phyloP scores from a whole-genome alignment of 1,140 invertebrate genomes.

The Potamilus streckersoni region DNA sequence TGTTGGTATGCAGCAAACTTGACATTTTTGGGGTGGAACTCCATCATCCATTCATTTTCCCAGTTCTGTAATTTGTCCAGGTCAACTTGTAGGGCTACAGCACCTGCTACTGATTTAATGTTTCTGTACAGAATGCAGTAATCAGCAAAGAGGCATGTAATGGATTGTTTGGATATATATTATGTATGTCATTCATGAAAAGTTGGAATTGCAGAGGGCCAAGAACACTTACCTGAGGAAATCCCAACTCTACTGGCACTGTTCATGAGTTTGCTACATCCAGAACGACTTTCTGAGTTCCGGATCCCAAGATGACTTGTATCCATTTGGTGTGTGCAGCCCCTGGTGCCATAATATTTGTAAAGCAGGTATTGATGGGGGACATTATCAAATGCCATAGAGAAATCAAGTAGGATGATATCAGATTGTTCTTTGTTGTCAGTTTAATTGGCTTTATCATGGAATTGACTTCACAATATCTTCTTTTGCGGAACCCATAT shows the following conservation, averaged over 20 bases:
- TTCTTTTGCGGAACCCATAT: constrained; percentile 12
- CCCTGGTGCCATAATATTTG: constrained; percentile 10
- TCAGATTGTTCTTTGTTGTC: constrained; percentile 1
- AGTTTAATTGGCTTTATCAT: constrained; percentile 2
- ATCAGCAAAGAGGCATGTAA: constrained; percentile 19
- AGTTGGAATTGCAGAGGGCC: constrained; percentile 4
- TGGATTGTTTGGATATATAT: not conserved
- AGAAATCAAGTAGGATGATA: not conserved
- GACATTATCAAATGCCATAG: no score
- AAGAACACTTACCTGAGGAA: constrained; percentile 21
- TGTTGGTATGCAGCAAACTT: no score
- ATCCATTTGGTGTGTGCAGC: constrained; percentile 9
- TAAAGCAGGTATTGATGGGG: no score
- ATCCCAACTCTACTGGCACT: constrained; percentile 19
- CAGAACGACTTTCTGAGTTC: constrained; percentile 20
- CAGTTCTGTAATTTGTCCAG: not conserved
- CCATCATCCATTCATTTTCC: no score
- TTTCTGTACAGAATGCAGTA: constrained; percentile 17
- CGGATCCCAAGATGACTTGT: constrained; percentile 14
- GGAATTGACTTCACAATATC: constrained; percentile 16
- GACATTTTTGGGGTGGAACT: no score
- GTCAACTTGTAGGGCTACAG: no score
- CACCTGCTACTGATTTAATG: constrained; percentile 1
- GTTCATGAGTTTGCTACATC: not conserved
- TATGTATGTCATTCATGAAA: constrained; percentile 24